Evolutionary conservation across 2,113 vertebrate species (phyloP).

Genomic region (Ascaphus truei): DNA sequence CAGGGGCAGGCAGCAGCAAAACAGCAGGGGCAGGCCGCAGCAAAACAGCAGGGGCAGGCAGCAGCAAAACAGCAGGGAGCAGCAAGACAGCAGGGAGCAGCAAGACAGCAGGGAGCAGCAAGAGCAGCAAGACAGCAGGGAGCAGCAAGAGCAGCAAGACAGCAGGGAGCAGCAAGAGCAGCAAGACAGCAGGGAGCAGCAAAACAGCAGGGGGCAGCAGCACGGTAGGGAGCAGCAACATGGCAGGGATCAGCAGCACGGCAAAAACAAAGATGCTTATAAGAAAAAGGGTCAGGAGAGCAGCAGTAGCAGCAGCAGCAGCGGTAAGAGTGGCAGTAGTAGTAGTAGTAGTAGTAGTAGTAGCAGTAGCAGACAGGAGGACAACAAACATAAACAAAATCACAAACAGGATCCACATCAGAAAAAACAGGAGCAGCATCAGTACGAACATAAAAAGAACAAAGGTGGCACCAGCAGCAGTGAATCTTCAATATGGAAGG

Average conservation of each 20-base stretch:
- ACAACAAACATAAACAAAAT: fast-evolving
- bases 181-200: neutral
- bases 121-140: no score
- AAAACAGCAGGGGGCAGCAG: neutral
- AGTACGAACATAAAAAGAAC: conserved; percentile 13
- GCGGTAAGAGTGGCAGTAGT: fast-evolving
- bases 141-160: no score
- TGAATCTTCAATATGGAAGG: conserved; percentile 35
- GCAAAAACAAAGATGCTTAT: neutral
- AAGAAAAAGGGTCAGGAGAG: neutral
- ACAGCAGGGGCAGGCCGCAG: neutral
- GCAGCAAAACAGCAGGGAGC: neutral
- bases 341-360: fast-evolving
- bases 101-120: no score
- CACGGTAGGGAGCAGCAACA: neutral
- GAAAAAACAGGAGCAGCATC: neutral
- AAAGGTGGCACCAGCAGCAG: neutral
- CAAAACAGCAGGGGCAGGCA: neutral
- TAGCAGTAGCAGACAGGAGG: fast-evolving
- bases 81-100: no score
- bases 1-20: no score
- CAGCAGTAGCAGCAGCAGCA: neutral
- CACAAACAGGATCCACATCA: fast-evolving
- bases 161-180: no score
- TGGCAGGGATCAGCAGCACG: neutral